A percentile compares a stretch with the other conserved stretches of the same genome.
These are phyloP conservation scores for Chloroceryle amazona DNA, from an alignment of 2,797 vertebrate genomes.

Conservation along the genomic window DNA sequence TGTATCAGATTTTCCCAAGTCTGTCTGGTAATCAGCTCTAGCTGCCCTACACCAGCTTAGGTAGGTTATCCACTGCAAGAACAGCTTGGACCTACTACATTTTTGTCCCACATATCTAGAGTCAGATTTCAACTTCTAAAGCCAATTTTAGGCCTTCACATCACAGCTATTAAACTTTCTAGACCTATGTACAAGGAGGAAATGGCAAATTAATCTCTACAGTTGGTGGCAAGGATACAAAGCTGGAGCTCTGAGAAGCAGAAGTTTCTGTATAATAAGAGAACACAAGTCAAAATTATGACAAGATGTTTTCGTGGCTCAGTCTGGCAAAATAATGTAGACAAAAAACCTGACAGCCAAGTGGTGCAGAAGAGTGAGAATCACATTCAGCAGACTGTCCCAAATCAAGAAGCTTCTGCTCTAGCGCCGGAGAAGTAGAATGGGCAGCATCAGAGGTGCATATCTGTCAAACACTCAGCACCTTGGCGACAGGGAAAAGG, in stretches of 20 bases:
- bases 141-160: background rate
- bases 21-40: background rate
- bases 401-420: background rate
- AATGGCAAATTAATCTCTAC: background rate
- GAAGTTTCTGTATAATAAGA: background rate
- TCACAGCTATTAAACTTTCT: background rate
- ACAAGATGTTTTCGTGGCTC: background rate
- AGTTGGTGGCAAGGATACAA: background rate
- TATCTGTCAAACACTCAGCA: background rate
- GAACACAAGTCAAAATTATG: background rate
- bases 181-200: background rate
- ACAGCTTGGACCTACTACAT: background rate
- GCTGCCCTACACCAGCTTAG: background rate
- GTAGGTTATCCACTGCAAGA: background rate
- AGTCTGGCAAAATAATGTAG: background rate
- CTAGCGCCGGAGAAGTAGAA: background rate
- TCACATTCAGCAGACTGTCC: background rate
- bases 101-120: background rate
- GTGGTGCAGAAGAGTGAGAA: background rate
- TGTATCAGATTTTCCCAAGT: background rate
- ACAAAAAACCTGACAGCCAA: background rate
- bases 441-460: background rate
- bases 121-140: constrained; percentile 16
- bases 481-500: background rate
- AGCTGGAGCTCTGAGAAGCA: background rate